These are phyloP conservation scores for Ochropleura leucogaster DNA, from an alignment of 2,888 invertebrate species.

Conservation along the genomic window DNA sequence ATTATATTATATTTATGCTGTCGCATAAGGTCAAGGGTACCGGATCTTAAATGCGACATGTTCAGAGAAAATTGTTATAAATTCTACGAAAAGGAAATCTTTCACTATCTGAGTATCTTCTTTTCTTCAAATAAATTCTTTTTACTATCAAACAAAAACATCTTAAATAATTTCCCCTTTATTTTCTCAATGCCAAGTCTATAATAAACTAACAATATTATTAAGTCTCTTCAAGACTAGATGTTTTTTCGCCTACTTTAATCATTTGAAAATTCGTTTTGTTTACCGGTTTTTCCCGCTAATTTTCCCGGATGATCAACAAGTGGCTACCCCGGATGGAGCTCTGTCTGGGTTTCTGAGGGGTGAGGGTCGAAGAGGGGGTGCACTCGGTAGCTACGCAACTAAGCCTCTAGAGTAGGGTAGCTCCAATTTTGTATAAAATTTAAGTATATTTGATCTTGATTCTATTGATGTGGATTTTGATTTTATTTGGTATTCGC, in stretches of 20 bases:
- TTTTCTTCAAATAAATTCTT: not conserved
- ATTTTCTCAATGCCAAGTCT: constrained; percentile 51
- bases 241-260: constrained; percentile 25
- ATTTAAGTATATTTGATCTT: constrained; percentile 25
- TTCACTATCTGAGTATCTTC: not conserved
- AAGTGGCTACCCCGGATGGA: constrained; percentile 69
- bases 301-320: constrained; percentile 72
- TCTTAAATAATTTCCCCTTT: constrained; percentile 38
- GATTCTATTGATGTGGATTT: constrained; percentile 1
- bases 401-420: constrained; percentile 60
- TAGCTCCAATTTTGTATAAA: constrained; percentile 23
- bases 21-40: no score
- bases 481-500: not conserved
- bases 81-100: not conserved
- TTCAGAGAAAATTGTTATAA: not conserved
- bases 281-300: constrained; percentile 61
- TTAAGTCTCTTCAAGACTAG: constrained; percentile 8
- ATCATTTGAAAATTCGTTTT: constrained; percentile 36
- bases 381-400: constrained; percentile 65
- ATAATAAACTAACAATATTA: constrained; percentile 35
- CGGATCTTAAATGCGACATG: no score
- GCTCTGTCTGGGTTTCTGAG: constrained; percentile 54
- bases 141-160: constrained; percentile 8
- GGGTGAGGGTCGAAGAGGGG: constrained; percentile 34
- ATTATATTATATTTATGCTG: no score